Conservation (phyloP, 2,797 vertebrate species). For the Neosilurus hyrtlii region DNA sequence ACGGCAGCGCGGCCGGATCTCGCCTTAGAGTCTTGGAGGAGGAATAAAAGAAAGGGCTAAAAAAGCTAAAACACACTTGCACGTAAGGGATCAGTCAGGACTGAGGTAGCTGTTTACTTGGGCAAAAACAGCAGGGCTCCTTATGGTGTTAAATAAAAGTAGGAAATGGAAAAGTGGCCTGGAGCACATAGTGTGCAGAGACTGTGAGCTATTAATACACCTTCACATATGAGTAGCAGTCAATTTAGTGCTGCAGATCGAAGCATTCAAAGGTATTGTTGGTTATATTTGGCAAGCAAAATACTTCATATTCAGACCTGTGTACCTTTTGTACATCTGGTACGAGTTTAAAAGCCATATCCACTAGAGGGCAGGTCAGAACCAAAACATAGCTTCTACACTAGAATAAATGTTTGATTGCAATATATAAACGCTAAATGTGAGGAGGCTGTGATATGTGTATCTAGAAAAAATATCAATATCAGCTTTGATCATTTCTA, state of each 20-base stretch:
- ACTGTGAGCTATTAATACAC: conserved; percentile 17
- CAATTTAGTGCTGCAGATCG: background rate
- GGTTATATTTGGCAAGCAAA: background rate
- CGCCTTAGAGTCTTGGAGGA: conserved; percentile 29
- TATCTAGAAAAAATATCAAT: background rate
- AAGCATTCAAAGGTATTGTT: no score
- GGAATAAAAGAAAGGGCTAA: conserved; percentile 27
- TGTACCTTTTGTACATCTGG: conserved; percentile 1
- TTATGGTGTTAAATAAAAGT: conserved; percentile 8
- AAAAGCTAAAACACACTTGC: conserved; percentile 28
- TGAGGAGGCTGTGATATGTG: background rate
- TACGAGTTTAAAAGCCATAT: background rate
- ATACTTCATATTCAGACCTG: background rate
- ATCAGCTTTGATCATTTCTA: no score
- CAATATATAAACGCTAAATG: background rate
- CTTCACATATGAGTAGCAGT: background rate
- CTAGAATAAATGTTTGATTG: background rate
- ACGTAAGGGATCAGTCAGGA: conserved; percentile 40
- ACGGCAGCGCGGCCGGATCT: conserved; percentile 25
- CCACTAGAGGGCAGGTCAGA: conserved; percentile 2
- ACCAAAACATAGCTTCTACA: background rate
- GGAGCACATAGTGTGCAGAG: background rate
- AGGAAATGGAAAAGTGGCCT: conserved; percentile 6
- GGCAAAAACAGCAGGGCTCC: conserved; percentile 11
- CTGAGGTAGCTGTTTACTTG: conserved; percentile 40